Base-by-base conservation (phyloP, 1,140 invertebrate genomes). In the Drosophila oshimai region DNA sequence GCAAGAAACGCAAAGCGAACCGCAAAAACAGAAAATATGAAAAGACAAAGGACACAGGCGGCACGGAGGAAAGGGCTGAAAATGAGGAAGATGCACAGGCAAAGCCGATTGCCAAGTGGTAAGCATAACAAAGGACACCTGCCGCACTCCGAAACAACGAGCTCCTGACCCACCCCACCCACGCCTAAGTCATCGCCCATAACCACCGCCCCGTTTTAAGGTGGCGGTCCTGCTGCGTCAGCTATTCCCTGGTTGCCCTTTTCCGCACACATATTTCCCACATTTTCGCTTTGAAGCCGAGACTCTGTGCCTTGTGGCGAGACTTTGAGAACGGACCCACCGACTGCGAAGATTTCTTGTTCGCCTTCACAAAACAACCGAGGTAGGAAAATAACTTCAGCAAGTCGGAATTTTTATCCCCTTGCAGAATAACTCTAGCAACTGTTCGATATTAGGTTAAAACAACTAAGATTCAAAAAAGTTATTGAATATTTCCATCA, bases 91-190 rank as follows among this genome's bases (percentile, higher is more conserved):
- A 60, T 62, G 42, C 64, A 68, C 68, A 44, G 51, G 64, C 75
- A 86, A 86, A 86, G 81, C 81, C 81, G 80, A 86, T 86, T 86
- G 81, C 80, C 62, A 87, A 86, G 76, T 87, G 80, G 80, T 81
- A 81, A 86, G 81, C 80, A 87, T 81, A 81, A 87, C 81, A 87
- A 87, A 87, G 81, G 73, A 87, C 83, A 87, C 83, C 81, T 81
- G 81, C 81, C 69, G 61, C 73, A 60, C 49, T 79, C 68, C 69
- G 47, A 37, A 26, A 15, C 41, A 3, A 20, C 4, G 6, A 42
- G 13, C 44, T 53, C 54, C 64, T 42, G 34, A 31, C 37, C 39
- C 10, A 36, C 31, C 10, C 41, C 31, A 34, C 31, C 44, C 6
- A n/a, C n/a, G n/a, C 28, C 69, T 29, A 36, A 58, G 31, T 58